Evolutionary conservation across 64 coral and sea anemone genomes (phyloP), one percentile per base, ranked within the genome.

Genomic region (Astreopora myriophthalma): DNA sequence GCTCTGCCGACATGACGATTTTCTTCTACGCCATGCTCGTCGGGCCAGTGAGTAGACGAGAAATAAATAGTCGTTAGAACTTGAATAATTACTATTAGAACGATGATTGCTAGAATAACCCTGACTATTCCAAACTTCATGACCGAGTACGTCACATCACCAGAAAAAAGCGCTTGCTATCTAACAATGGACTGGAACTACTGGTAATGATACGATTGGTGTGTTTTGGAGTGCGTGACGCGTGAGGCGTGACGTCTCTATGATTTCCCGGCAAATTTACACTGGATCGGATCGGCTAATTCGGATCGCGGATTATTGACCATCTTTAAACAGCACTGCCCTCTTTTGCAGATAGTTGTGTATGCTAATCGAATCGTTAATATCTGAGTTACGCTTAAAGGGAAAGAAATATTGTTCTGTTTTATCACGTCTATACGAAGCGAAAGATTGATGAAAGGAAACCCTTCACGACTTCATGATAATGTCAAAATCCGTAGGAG

Each of bases 91-190:
- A 93, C 73, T 79, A 98, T 92, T 35, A 98, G 80, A 63, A 76
- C 79, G 67, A 81, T 86, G 57, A 98, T 91, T 90, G 61, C 86
- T 38, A 98, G 30, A 46, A 98, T 95, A 98, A 98, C 92, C 69
- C 90, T 89, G 55, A 98, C 96, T 89, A 98, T 86, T 87, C 92
- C 88, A 94, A 96, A 96, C 30, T 89, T 80, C 79, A 82, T 82
- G 79, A 82, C 79, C 79, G 79, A 13, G 33, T 13, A n/a, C 25
- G 79, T 82, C 79, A 82, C 79, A 60, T 82, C 31, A 82, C 48
- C 76, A 36, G 22, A 8, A 55, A 13, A 58, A 34, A 12, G 51
- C 79, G 23, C 29, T 55, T 20, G 11, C 33, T 29, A 75, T 29
- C 29, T 25, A 7, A 32, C 32, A 63, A 82, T 37, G 14, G 79